Percentiles rank a stretch among this genome's conserved stretches.
These are phyloP conservation scores for Pandemis heparana DNA, from an alignment of 2,888 invertebrate species.

Conservation along the genomic window DNA sequence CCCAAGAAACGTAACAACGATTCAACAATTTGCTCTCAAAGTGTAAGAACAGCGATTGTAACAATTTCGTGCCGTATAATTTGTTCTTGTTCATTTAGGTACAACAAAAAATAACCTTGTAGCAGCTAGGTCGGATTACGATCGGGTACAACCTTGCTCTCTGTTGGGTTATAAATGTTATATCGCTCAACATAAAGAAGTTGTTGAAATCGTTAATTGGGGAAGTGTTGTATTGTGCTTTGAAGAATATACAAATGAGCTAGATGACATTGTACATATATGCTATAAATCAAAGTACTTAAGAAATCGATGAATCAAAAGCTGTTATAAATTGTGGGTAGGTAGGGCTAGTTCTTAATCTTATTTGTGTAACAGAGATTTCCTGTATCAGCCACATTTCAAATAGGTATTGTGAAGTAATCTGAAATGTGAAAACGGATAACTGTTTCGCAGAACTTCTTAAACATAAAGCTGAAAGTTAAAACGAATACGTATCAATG, in stretches of 20 bases:
- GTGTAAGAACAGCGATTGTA: conserved; percentile 27
- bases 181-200: conserved; percentile 25
- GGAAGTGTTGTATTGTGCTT: conserved; percentile 33
- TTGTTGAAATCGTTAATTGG: conserved; percentile 42
- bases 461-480: too few species aligned
- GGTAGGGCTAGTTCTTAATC: too few species aligned
- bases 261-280: neutral
- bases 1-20: conserved; percentile 14
- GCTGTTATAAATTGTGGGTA: too few species aligned
- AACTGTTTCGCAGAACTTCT: too few species aligned
- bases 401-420: too few species aligned
- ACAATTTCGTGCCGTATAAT: conserved; percentile 41
- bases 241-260: conserved; percentile 2
- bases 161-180: conserved; percentile 32
- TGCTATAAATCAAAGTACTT: too few species aligned
- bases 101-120: conserved; percentile 62
- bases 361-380: too few species aligned
- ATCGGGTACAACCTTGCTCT: conserved; percentile 35
- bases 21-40: conserved; percentile 26
- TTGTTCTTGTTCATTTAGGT: conserved; percentile 57
- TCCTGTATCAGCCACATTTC: too few species aligned
- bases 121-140: conserved; percentile 47
- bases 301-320: too few species aligned
- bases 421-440: too few species aligned
- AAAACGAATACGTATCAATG: too few species aligned